Percentiles rank a stretch among this genome's conserved stretches.
Conservation (phyloP, 2,888 invertebrate species). For the Tetrapedia diversipes region DNA sequence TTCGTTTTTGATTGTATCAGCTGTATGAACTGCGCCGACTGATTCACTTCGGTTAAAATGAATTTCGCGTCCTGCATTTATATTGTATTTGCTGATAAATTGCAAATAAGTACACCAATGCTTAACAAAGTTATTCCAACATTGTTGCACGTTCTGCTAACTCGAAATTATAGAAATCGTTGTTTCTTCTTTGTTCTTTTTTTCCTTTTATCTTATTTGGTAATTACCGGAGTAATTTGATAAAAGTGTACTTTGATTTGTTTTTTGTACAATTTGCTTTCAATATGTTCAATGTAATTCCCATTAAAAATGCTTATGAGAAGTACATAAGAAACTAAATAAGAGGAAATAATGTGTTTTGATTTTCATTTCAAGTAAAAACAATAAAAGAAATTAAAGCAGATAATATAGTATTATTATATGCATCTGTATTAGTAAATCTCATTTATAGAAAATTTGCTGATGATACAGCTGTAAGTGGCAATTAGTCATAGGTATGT, state of each 20-base stretch:
- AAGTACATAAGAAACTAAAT: neutral
- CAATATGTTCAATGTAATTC: neutral
- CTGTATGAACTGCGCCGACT: neutral
- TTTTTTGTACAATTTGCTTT: neutral
- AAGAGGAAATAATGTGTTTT: neutral
- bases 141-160: neutral
- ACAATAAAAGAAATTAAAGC: too few species aligned
- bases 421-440: neutral
- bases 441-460: neutral
- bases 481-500: conserved; percentile 37
- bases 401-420: too few species aligned
- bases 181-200: neutral
- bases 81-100: neutral
- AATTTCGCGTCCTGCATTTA: neutral
- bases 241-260: neutral
- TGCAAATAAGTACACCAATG: neutral
- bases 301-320: neutral
- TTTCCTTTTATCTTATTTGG: neutral
- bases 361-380: too few species aligned
- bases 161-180: neutral
- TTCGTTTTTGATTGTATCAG: conserved; percentile 1
- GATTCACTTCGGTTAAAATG: conserved; percentile 3
- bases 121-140: neutral
- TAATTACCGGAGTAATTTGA: conserved; percentile 1
- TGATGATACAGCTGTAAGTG: neutral